Percentiles rank a stretch among this genome's conserved stretches.
Evolutionary conservation across 2,113 vertebrate species (phyloP).

Genomic region (Campylorhamphus procurvoides): DNA sequence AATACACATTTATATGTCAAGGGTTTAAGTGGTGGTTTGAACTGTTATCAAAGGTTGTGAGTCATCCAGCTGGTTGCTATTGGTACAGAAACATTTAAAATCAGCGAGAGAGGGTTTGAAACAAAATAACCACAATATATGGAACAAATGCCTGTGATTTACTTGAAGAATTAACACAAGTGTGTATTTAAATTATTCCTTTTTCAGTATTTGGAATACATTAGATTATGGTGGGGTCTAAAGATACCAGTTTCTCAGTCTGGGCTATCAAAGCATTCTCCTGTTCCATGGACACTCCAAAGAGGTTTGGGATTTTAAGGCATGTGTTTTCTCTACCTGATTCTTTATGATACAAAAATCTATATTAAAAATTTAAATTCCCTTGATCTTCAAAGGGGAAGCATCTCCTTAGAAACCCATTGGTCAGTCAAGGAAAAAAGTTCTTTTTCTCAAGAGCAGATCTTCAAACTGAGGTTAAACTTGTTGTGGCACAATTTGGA

Average conservation of each 20-base stretch:
- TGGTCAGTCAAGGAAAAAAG: background rate
- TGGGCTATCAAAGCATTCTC: background rate
- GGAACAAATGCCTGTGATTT: background rate
- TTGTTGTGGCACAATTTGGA: background rate
- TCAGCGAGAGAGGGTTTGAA: background rate
- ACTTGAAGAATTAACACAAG: background rate
- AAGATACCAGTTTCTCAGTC: background rate
- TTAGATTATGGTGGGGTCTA: background rate
- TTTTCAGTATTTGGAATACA: background rate
- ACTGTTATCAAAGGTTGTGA: background rate
- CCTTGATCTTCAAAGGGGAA: background rate
- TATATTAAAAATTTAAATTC: background rate
- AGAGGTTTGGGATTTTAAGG: background rate
- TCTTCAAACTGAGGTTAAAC: background rate
- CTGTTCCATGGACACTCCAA: fast-evolving
- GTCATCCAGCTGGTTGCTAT: background rate
- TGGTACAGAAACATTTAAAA: background rate
- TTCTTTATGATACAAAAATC: background rate
- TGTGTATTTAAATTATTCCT: background rate
- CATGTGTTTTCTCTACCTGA: background rate
- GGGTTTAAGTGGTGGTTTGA: background rate
- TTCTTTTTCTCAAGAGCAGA: background rate
- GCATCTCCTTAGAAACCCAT: background rate
- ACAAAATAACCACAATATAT: background rate
- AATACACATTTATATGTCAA: background rate